Evolutionary conservation across 2,888 invertebrate genomes (phyloP), one percentile per base, ranked within the genome.

Genomic region (Herminia tarsipennalis): DNA sequence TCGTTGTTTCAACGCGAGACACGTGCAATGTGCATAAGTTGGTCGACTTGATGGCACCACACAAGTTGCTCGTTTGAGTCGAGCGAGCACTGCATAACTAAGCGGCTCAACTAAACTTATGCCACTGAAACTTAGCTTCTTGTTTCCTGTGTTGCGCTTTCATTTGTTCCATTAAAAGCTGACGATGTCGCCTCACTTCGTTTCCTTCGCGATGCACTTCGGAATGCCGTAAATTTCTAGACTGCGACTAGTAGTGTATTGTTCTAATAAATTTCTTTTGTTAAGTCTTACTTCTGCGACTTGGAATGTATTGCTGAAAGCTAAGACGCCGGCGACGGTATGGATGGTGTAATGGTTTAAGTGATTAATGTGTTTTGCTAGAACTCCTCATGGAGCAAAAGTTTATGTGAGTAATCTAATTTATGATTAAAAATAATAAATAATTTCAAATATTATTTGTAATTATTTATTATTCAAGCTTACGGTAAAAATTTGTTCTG

Each of bases 71-170:
- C 66, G 58, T 62, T 62, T 61, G 60, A 61, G 56, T 56, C 56
- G 50, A 41, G 54, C 67, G 65, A 61, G 66, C 48, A 51, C 59
- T 69, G 79, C 79, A 81, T 81, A 79, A 76, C 81, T 78, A 76
- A 78, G 67, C 66, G 63, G 55, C 66, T 68, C 52, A 42, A 66
- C 67, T 67, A 69, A 79, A 78, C 77, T 79, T 76, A 64, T 50
- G 69, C 68, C 52, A 59, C 58, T 61, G 66, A 67, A 77, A 77
- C 73, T 78, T 73, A 69, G 68, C 71, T 71, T 72, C 73, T 70
- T 68, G 72, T 59, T 71, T 76, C 75, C 70, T 70, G 59, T 68
- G 70, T 70, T 62, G 59, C 59, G 54, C 63, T 67, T 72, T 75
- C 76, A 73, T 80, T 78, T 78, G 73, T 75, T 70, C 65, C 67